Evolutionary conservation across 1,140 invertebrate species (phyloP), one percentile per base, ranked within the genome.

Genomic region (Brachionus sp.): DNA sequence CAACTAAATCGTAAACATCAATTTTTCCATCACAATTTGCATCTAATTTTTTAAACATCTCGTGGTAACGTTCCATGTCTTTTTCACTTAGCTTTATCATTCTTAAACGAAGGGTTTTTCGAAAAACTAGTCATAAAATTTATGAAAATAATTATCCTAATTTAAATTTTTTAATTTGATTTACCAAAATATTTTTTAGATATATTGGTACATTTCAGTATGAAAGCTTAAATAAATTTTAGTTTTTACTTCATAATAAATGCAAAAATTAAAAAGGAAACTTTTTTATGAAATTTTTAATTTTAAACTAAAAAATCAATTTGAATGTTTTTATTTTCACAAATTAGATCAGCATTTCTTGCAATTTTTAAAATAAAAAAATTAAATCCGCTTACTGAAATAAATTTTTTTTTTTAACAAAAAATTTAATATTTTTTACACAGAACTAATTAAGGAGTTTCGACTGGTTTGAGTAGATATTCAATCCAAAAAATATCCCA

Each of bases 1-100:
- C 23, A 42, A 62, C 19, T 19, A 80, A 53, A 44, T 80, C 77
- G 25, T 57, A 39, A 0, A 80, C 77, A 66, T 80, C 77, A 19
- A 80, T 80, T 80, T 66, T 57, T 9, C 77, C 77, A 80, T 80
- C 57, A 7, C 46, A 53, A 66, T 80, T 66, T 2, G 57, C 23
- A 23, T 80, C 77, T 35, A 80, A 80, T 62, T 57, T 80, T 57
- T 80, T 42, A 37, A 80, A 80, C 50, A 57, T 37, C 37, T 42
- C 33, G 19, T 66, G 77, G 35, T 57, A 80, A 57, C 77, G 33
- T 66, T 62, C 12, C 6, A 53, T 57, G 35, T 80, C 77, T 80
- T 80, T 80, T 57, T 66, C 44, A 77, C n/a, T 50, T 35, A 77
- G 16, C 23, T 77, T 50, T 50, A 53, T 57, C 75, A 77, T 77